A percentile compares a stretch with the other conserved stretches of the same genome.
phyloP scores from a whole-genome alignment of 2,113 vertebrate genomes.

The Pithys albifrons region DNA sequence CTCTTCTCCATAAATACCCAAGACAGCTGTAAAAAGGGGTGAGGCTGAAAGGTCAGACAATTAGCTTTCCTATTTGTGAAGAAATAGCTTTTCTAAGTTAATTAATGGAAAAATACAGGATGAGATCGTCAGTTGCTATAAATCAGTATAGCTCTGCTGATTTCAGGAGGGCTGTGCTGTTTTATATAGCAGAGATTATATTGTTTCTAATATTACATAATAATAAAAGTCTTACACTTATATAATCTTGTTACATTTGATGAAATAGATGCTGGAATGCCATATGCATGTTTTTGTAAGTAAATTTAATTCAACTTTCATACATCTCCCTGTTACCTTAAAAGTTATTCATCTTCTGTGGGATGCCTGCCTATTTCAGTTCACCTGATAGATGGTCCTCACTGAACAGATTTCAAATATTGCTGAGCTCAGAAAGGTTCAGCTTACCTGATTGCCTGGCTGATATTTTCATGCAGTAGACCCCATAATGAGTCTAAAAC shows the following conservation, averaged over 20 bases:
- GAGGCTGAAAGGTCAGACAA: slow-evolving; percentile 36
- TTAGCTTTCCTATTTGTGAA: slow-evolving; percentile 13
- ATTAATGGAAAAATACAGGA: slow-evolving; percentile 21
- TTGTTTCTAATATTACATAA: background rate
- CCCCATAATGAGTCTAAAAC: background rate
- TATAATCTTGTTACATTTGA: background rate
- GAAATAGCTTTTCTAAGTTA: slow-evolving; percentile 21
- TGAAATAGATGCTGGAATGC: background rate
- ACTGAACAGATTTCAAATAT: background rate
- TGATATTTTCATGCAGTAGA: background rate
- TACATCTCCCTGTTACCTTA: background rate
- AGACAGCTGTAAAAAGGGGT: slow-evolving; percentile 19
- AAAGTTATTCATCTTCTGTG: background rate
- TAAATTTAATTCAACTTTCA: background rate
- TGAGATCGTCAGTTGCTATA: background rate
- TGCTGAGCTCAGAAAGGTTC: background rate
- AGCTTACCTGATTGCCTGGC: background rate
- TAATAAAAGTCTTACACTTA: background rate
- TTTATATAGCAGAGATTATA: background rate
- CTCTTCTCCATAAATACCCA: slow-evolving; percentile 1
- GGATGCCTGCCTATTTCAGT: background rate
- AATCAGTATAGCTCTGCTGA: background rate
- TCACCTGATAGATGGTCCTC: background rate
- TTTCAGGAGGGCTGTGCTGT: background rate
- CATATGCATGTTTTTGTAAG: background rate